These are phyloP conservation scores for Eupithecia vulgata DNA, from an alignment of 2,888 invertebrate genomes.

Conservation along the genomic window DNA sequence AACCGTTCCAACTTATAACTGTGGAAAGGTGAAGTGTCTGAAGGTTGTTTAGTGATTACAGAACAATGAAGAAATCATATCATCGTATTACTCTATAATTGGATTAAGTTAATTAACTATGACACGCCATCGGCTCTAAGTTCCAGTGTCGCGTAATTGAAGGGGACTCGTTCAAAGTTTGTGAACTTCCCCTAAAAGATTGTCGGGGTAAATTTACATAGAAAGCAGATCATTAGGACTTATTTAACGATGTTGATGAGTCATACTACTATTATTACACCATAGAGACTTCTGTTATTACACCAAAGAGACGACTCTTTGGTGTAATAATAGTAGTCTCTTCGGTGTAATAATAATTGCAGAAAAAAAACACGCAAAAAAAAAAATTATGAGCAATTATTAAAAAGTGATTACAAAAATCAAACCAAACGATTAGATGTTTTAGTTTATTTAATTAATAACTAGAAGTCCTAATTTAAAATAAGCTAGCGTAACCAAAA, in stretches of 20 bases:
- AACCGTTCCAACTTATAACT: not conserved
- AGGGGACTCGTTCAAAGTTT: constrained; percentile 60
- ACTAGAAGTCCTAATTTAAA: constrained; percentile 16
- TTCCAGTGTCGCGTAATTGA: constrained; percentile 62
- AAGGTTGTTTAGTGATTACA: constrained; percentile 5
- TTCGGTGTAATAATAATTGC: too few relatives aligned
- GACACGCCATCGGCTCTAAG: constrained; percentile 50
- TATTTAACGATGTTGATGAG: not conserved
- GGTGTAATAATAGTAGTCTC: too few relatives aligned
- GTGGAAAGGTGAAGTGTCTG: too few relatives aligned
- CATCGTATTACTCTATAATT: constrained; percentile 32
- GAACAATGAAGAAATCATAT: constrained; percentile 21
- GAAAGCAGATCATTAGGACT: constrained; percentile 9
- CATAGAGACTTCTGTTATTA: too few relatives aligned
- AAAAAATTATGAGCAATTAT: too few relatives aligned
- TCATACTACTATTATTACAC: too few relatives aligned
- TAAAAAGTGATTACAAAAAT: too few relatives aligned
- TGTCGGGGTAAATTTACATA: constrained; percentile 38
- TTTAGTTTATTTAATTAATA: too few relatives aligned
- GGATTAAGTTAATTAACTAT: constrained; percentile 45
- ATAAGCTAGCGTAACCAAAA: constrained; percentile 25
- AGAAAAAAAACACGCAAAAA: too few relatives aligned
- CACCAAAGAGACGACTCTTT: too few relatives aligned
- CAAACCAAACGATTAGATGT: too few relatives aligned
- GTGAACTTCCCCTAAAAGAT: constrained; percentile 58